phyloP scores from a whole-genome alignment of 2,113 vertebrate genomes.

The Menidia beryllina region DNA sequence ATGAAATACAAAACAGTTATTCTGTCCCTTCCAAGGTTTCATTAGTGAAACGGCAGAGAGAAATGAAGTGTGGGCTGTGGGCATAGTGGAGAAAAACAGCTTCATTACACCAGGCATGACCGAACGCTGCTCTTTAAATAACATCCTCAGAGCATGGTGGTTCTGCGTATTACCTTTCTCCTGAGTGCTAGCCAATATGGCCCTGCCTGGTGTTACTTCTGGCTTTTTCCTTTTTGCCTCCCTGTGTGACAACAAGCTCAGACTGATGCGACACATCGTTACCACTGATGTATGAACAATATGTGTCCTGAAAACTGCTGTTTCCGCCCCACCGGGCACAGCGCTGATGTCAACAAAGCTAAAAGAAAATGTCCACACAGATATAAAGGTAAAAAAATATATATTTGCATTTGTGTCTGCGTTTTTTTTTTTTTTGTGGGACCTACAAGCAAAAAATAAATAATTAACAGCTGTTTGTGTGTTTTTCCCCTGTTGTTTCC shows the following conservation, averaged over 20 bases:
- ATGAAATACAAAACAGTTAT: constrained; percentile 28
- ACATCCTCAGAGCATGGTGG: constrained; percentile 23
- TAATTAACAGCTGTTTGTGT: constrained; percentile 2
- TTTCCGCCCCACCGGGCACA: not conserved
- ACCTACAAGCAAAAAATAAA: not conserved
- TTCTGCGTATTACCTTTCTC: constrained; percentile 13
- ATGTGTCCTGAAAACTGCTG: constrained; percentile 8
- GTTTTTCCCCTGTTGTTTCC: too few relatives aligned
- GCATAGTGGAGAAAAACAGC: constrained; percentile 28
- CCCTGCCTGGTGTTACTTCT: constrained; percentile 5
- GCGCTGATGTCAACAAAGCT: not conserved
- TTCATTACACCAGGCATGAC: constrained; percentile 31
- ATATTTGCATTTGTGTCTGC: too few relatives aligned
- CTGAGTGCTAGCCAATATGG: constrained; percentile 26
- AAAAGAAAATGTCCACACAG: not conserved
- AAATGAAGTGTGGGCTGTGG: constrained; percentile 45
- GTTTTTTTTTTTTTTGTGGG: too few relatives aligned
- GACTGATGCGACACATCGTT: constrained; percentile 12
- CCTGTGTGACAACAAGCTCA: not conserved
- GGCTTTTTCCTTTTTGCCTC: not conserved
- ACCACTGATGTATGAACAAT: constrained; percentile 3
- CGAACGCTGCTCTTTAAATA: constrained; percentile 44
- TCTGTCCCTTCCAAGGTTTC: constrained; percentile 38
- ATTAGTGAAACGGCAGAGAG: constrained; percentile 23
- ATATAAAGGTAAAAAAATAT: too few relatives aligned